These are phyloP conservation scores for Masticophis lateralis DNA, from an alignment of 2,797 vertebrate genomes.

Conservation along the genomic window DNA sequence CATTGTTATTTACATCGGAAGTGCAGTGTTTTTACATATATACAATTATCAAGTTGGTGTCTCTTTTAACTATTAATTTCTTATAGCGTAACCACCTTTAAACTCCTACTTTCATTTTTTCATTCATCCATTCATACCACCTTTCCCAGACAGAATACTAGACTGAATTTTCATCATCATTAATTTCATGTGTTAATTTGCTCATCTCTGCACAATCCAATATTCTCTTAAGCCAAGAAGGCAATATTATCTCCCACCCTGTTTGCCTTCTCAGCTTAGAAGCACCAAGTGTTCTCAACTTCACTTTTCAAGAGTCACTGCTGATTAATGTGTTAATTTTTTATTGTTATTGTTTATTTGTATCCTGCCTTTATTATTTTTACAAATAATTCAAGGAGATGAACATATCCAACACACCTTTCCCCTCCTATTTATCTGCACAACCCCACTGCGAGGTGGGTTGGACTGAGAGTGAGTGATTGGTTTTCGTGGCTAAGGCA, in stretches of 20 bases:
- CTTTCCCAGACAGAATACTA: too few species aligned
- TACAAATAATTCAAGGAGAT: not conserved
- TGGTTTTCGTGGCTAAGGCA: not conserved
- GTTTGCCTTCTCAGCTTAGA: not conserved
- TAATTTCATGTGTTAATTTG: too few species aligned
- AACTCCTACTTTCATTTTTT: too few species aligned
- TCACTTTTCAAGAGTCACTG: not conserved
- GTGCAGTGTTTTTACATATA: too few species aligned
- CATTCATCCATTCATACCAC: too few species aligned
- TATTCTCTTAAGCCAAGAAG: not conserved
- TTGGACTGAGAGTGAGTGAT: not conserved
- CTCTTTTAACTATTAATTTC: too few species aligned
- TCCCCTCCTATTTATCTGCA: not conserved
- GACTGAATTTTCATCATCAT: too few species aligned
- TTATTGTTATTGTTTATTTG: not conserved
- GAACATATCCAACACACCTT: not conserved
- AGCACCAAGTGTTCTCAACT: not conserved
- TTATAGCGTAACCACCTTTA: too few species aligned
- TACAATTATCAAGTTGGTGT: too few species aligned
- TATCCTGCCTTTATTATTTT: not conserved
- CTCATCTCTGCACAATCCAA: too few species aligned
- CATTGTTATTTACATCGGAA: too few species aligned
- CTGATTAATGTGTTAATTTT: not conserved
- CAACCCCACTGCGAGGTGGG: not conserved
- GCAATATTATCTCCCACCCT: not conserved